Percentiles rank a stretch among this genome's conserved stretches.
Conservation (phyloP, 2,797 vertebrate species). For the Hipposideros larvatus region DNA sequence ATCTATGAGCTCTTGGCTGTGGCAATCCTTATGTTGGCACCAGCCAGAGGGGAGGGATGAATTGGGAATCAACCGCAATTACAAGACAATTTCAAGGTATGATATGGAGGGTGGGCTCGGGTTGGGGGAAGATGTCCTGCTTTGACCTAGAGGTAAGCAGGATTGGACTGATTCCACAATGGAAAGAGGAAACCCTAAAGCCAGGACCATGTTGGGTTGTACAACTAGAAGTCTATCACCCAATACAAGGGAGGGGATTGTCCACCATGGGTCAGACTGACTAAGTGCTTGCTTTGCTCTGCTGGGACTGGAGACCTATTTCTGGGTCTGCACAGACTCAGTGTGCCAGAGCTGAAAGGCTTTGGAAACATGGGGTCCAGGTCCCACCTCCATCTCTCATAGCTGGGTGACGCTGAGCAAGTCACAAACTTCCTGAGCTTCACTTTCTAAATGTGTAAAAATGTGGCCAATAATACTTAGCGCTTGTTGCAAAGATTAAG, state of each 20-base stretch:
- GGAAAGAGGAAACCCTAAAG: neutral
- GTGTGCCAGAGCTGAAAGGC: neutral
- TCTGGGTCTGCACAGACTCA: neutral
- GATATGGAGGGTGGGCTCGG: neutral
- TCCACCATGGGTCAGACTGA: neutral
- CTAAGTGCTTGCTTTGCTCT: neutral
- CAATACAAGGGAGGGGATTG: neutral
- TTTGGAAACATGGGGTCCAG: no score
- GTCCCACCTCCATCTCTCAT: neutral
- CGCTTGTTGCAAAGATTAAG: neutral
- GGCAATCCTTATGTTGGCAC: neutral
- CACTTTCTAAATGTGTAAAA: neutral
- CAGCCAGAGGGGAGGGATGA: neutral
- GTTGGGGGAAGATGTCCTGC: rapidly evolving
- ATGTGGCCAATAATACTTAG: neutral
- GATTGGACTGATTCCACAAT: neutral
- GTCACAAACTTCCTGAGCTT: neutral
- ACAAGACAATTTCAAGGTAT: neutral
- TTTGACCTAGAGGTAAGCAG: neutral
- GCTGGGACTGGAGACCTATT: neutral
- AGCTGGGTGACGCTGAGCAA: neutral
- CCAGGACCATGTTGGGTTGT: neutral
- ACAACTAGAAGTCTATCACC: neutral
- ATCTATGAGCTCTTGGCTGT: neutral
- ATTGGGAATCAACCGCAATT: rapidly evolving